Evolutionary conservation across 2,797 vertebrate species (phyloP).

Genomic region (Sebastes trivittatus): DNA sequence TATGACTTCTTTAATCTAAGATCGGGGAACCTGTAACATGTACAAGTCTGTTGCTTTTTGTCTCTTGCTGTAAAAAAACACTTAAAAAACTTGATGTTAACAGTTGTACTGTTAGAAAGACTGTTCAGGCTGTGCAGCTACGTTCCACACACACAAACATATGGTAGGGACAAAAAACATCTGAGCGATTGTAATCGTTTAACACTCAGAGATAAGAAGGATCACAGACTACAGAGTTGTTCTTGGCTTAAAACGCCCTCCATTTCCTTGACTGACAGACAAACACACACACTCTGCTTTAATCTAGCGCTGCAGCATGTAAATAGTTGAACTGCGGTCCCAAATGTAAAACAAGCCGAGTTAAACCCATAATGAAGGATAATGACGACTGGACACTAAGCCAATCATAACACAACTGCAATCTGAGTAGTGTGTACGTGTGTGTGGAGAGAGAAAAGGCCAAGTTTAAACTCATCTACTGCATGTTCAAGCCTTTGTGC

Average conservation of each 20-base stretch:
- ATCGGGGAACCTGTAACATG: background rate
- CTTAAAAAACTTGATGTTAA: background rate
- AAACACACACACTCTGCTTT: constrained; percentile 48
- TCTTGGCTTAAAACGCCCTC: constrained; percentile 67
- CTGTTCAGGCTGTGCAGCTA: background rate
- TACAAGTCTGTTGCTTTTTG: background rate
- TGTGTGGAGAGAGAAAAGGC: background rate
- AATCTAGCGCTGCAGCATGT: constrained; percentile 55
- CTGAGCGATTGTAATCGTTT: constrained; percentile 52
- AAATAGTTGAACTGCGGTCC: constrained; percentile 57
- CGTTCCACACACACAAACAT: constrained; percentile 2
- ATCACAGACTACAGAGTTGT: constrained; percentile 68
- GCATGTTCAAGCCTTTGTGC: background rate
- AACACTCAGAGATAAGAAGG: constrained; percentile 59
- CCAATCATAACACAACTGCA: constrained; percentile 75
- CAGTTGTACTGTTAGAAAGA: background rate
- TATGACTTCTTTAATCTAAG: background rate
- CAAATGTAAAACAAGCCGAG: constrained; percentile 74
- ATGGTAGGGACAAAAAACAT: constrained; percentile 28
- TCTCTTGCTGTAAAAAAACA: background rate
- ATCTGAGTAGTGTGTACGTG: constrained; percentile 6
- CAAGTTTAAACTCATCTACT: background rate
- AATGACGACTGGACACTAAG: constrained; percentile 66
- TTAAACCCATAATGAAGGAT: constrained; percentile 77
- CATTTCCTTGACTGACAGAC: constrained; percentile 50